Evolutionary conservation across 2,113 vertebrate species (phyloP).

Genomic region (Stegastes partitus): DNA sequence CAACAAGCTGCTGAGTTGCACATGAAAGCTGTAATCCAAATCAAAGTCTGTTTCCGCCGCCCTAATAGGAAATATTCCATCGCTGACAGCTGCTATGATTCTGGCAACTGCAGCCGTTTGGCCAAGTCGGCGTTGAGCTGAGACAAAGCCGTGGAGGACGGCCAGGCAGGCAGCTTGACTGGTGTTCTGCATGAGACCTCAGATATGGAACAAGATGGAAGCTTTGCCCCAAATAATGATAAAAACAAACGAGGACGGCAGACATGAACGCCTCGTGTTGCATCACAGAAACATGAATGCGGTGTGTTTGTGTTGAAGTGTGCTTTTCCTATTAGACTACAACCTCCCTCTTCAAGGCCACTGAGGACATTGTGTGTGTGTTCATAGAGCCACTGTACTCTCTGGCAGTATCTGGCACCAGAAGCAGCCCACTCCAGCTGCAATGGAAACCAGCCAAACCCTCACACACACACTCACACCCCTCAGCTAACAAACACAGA

Average conservation of each 20-base stretch:
- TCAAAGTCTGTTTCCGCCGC: neutral
- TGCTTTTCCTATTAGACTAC: neutral
- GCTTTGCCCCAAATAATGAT: too few relatives aligned
- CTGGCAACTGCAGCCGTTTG: neutral
- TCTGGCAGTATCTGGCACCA: slow-evolving; percentile 81
- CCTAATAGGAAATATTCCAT: neutral
- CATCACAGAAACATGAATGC: neutral
- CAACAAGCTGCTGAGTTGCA: too few relatives aligned
- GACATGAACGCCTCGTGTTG: neutral
- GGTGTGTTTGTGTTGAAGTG: slow-evolving; percentile 13
- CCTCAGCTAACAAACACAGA: slow-evolving; percentile 34
- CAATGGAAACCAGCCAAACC: slow-evolving; percentile 71
- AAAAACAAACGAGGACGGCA: neutral
- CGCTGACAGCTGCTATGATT: neutral
- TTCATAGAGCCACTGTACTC: slow-evolving; percentile 56
- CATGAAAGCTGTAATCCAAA: too few relatives aligned
- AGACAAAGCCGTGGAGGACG: too few relatives aligned
- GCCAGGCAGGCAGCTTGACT: too few relatives aligned
- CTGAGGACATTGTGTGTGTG: slow-evolving; percentile 7
- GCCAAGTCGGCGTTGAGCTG: too few relatives aligned
- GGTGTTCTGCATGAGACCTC: too few relatives aligned
- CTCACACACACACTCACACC: slow-evolving; percentile 29
- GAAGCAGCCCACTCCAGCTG: slow-evolving; percentile 76
- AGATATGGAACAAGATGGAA: too few relatives aligned
- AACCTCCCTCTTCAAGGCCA: slow-evolving; percentile 25